A percentile compares a stretch with the other conserved stretches of the same genome.
phyloP scores from a whole-genome alignment of 2,113 vertebrate genomes.

The Corythoichthys haematopterus region DNA sequence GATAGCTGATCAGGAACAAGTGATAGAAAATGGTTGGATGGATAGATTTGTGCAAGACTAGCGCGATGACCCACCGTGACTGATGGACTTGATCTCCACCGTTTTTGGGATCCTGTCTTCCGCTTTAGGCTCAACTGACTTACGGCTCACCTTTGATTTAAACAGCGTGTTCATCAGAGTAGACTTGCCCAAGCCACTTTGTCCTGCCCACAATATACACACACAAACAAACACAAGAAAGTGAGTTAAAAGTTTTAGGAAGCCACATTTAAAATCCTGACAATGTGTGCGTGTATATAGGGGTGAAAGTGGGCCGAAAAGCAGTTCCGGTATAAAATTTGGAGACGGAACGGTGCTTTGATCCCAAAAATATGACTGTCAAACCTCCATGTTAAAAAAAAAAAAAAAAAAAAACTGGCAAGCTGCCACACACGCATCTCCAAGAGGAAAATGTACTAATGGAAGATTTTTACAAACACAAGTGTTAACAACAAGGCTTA shows the following conservation, averaged over 20 bases:
- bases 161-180: slow-evolving; percentile 98
- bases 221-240: slow-evolving; percentile 5
- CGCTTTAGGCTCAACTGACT: slow-evolving; percentile 77
- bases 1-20: background rate
- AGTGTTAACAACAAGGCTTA: no score
- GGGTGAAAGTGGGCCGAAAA: no score
- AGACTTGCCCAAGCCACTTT: slow-evolving; percentile 96
- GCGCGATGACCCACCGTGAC: slow-evolving; percentile 76
- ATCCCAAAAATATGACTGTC: no score
- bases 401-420: no score
- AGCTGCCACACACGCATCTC: no score
- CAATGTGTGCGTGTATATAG: background rate
- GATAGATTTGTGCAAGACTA: background rate
- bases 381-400: no score
- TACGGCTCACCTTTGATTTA: slow-evolving; percentile 97
- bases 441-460: no score
- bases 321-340: no score
- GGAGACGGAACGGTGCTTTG: no score
- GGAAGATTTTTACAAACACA: no score
- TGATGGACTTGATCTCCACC: slow-evolving; percentile 95
- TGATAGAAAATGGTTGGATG: background rate
- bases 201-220: slow-evolving; percentile 71
- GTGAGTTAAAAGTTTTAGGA: background rate
- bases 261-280: background rate
- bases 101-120: slow-evolving; percentile 96